Evolutionary conservation across 2,113 vertebrate genomes (phyloP).

Genomic region (Ursus arctos): DNA sequence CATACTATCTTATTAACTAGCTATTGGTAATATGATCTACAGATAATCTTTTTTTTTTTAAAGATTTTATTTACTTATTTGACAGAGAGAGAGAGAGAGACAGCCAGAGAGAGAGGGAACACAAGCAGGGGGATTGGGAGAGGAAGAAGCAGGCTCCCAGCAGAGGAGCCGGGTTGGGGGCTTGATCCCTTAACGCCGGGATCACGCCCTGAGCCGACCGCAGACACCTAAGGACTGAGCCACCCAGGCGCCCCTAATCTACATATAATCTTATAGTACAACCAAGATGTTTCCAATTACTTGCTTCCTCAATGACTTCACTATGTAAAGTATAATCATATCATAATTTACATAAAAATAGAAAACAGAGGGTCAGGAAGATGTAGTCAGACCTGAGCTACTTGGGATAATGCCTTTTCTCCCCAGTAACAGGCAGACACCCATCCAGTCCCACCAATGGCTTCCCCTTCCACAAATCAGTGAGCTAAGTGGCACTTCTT

Average conservation of each 20-base stretch:
- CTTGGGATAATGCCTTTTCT: not conserved
- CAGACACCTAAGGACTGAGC: too few species aligned
- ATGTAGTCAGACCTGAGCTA: not conserved
- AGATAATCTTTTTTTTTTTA: not conserved
- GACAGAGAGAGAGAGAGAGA: too few species aligned
- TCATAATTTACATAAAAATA: slow-evolving; percentile 80
- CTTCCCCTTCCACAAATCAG: not conserved
- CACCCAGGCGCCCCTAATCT: not conserved
- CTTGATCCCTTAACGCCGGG: too few species aligned
- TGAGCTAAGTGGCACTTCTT: not conserved
- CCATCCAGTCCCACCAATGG: not conserved
- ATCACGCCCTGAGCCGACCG: too few species aligned
- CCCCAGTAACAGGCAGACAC: not conserved
- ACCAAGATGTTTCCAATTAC: slow-evolving; percentile 75
- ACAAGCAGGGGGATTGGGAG: too few species aligned
- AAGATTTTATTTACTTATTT: too few species aligned
- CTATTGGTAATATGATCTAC: not conserved
- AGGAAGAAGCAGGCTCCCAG: too few species aligned
- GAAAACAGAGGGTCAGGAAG: slow-evolving; percentile 61
- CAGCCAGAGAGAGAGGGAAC: too few species aligned
- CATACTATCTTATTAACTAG: slow-evolving; percentile 51
- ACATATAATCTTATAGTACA: slow-evolving; percentile 9
- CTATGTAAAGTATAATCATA: slow-evolving; percentile 78
- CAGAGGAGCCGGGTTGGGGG: too few species aligned
- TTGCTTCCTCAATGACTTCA: slow-evolving; percentile 77